Conservation (phyloP, 2,113 vertebrate species). For the Parotia lawesii region DNA sequence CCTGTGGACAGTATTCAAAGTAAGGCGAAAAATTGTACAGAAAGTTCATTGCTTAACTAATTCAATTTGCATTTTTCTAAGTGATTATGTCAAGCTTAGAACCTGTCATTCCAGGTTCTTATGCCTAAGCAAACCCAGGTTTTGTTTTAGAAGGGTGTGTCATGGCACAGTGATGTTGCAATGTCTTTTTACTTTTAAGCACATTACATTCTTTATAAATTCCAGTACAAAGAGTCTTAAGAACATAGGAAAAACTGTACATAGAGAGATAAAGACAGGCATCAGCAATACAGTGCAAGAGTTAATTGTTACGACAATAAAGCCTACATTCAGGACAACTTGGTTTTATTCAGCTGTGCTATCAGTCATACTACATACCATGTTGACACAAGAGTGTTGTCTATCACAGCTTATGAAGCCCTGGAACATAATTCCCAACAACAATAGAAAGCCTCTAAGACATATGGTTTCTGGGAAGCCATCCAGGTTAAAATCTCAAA, state of each 20-base stretch:
- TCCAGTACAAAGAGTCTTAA: background rate
- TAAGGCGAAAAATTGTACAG: background rate
- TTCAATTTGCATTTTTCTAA: background rate
- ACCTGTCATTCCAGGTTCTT: background rate
- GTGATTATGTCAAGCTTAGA: background rate
- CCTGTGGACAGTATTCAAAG: background rate
- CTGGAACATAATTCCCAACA: background rate
- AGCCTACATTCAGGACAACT: background rate
- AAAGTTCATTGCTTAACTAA: background rate
- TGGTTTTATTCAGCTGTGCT: background rate
- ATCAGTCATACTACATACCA: background rate
- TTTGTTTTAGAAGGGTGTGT: background rate
- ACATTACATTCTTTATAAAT: background rate
- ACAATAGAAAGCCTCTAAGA: constrained; percentile 25
- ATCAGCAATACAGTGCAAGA: background rate
- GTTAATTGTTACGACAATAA: background rate
- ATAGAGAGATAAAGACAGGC: background rate
- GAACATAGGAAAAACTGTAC: background rate
- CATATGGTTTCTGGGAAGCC: constrained; percentile 30
- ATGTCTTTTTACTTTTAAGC: background rate
- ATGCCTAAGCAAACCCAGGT: background rate
- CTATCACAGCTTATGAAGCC: background rate
- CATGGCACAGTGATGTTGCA: background rate
- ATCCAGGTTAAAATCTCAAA: constrained; percentile 38
- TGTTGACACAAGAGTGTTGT: background rate